Evolutionary conservation across 2,888 invertebrate genomes (phyloP).

Genomic region (Lydus trimaculatus): DNA sequence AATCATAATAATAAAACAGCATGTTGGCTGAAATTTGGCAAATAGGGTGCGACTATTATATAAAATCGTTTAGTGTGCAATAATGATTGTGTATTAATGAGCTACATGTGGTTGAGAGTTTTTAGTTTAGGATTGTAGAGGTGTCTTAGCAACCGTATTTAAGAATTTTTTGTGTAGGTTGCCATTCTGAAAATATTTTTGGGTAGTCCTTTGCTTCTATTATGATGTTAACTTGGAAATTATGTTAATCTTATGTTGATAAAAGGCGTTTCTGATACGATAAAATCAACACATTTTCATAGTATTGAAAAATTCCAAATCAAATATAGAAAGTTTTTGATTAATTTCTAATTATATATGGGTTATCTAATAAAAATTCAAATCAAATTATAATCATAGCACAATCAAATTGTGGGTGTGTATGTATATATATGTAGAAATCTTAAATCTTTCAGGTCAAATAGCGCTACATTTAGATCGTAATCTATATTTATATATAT

Average conservation of each 20-base stretch:
- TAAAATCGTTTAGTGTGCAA: not conserved
- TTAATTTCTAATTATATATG: not conserved
- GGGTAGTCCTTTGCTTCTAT: not conserved
- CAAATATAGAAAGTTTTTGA: conserved; percentile 1
- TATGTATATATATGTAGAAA: conserved; percentile 1
- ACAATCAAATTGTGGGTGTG: conserved; percentile 19
- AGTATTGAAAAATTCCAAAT: not conserved
- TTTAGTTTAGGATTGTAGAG: not conserved
- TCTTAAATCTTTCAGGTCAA: conserved; percentile 12
- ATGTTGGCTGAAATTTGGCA: not conserved
- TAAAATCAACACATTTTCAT: conserved; percentile 5
- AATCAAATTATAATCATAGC: conserved; percentile 15
- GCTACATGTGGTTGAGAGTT: not conserved
- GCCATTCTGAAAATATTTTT: not conserved
- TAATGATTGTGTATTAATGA: not conserved
- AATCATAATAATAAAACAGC: not conserved
- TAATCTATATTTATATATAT: conserved; percentile 11
- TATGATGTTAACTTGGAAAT: not conserved
- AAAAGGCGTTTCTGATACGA: not conserved
- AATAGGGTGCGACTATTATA: not conserved
- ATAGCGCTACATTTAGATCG: conserved; percentile 24
- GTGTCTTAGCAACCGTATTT: not conserved
- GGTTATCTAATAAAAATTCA: conserved; percentile 23
- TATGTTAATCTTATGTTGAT: conserved; percentile 3
- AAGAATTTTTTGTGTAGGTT: not conserved